Percentiles rank a stretch among this genome's conserved stretches.
phyloP scores from a whole-genome alignment of 2,888 invertebrate species.

The Leptopilina drosophilae region DNA sequence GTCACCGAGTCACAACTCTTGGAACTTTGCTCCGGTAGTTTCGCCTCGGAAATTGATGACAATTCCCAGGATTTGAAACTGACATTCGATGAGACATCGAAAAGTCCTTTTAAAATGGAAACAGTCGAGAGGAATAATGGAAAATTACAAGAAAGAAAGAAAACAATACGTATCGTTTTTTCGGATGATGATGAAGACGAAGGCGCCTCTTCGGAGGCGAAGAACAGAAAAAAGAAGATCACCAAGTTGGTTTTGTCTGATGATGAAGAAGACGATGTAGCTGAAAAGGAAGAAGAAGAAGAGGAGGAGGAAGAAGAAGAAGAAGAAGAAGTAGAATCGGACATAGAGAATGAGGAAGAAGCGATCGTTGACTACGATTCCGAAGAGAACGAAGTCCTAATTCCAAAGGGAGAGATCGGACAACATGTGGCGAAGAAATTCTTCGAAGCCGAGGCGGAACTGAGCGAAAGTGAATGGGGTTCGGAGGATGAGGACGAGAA shows the following conservation, averaged over 20 bases:
- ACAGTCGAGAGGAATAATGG: conserved; percentile 65
- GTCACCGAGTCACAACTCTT: conserved; percentile 69
- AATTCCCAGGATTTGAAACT: conserved; percentile 62
- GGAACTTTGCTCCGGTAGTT: conserved; percentile 80
- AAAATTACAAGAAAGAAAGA: conserved; percentile 64
- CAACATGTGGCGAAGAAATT: conserved; percentile 82
- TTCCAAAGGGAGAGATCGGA: conserved; percentile 72
- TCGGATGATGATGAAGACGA: conserved; percentile 74
- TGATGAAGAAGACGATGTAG: conserved; percentile 68
- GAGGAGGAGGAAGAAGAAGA: conserved; percentile 71
- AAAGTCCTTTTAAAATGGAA: conserved; percentile 69
- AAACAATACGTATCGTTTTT: conserved; percentile 60
- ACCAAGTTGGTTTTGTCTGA: conserved; percentile 69
- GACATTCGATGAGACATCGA: conserved; percentile 65
- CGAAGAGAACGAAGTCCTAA: conserved; percentile 87
- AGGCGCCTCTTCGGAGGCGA: conserved; percentile 43
- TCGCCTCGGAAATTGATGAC: conserved; percentile 74
- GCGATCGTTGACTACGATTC: conserved; percentile 87
- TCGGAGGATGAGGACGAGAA: conserved; percentile 93
- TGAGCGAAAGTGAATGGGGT: conserved; percentile 94
- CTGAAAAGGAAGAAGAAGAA: conserved; percentile 73
- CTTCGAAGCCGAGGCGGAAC: conserved; percentile 93
- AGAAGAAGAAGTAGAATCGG: conserved; percentile 74
- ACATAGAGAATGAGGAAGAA: conserved; percentile 68
- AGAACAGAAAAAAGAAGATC: conserved; percentile 59